Evolutionary conservation across 2,888 invertebrate genomes (phyloP).

Genomic region (Drosophila fulvimacula): DNA sequence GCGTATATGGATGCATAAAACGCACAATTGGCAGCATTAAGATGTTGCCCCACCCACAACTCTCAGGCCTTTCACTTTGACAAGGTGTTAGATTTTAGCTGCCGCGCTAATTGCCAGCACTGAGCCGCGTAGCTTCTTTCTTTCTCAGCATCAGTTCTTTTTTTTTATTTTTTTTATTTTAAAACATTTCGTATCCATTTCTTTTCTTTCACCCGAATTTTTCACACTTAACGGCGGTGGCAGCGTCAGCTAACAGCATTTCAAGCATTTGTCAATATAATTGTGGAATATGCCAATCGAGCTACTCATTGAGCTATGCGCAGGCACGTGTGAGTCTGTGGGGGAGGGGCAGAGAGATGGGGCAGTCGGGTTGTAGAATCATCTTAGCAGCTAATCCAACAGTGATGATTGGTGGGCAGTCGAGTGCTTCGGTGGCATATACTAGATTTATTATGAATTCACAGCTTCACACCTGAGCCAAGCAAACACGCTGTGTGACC

Average conservation of each 20-base stretch:
- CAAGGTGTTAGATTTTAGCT: constrained; percentile 71
- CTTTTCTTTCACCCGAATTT: constrained; percentile 31
- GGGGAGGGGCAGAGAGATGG: too few relatives aligned
- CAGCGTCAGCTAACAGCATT: constrained; percentile 24
- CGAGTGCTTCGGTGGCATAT: constrained; percentile 23
- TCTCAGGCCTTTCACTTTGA: constrained; percentile 66
- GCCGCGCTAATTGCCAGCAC: constrained; percentile 63
- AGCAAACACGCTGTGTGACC: constrained; percentile 14
- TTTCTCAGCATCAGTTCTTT: constrained; percentile 5
- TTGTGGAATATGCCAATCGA: constrained; percentile 62
- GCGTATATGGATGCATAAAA: constrained; percentile 65
- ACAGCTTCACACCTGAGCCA: constrained; percentile 49
- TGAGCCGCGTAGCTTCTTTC: constrained; percentile 31
- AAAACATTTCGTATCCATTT: constrained; percentile 10
- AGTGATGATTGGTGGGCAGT: constrained; percentile 37
- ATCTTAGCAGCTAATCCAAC: constrained; percentile 40
- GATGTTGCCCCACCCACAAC: constrained; percentile 50
- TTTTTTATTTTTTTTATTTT: not conserved
- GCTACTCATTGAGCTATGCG: constrained; percentile 6
- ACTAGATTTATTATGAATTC: constrained; percentile 48
- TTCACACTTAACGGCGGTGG: constrained; percentile 52
- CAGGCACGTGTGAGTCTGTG: constrained; percentile 11
- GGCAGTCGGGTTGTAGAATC: not conserved
- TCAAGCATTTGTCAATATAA: constrained; percentile 17
- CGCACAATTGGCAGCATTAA: constrained; percentile 69